phyloP scores from a whole-genome alignment of 2,113 vertebrate genomes.

The Chrysochloris asiatica region DNA sequence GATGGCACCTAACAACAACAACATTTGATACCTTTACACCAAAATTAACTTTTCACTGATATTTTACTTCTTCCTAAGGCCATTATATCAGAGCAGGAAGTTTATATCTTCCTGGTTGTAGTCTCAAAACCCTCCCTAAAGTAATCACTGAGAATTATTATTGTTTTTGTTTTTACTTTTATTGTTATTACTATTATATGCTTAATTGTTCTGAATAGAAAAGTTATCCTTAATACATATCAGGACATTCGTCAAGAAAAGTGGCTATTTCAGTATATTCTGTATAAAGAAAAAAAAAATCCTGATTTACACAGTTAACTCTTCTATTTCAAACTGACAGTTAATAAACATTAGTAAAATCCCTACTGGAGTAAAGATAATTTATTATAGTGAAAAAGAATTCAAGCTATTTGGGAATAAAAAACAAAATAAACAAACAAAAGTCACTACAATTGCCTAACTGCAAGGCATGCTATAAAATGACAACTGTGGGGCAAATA shows the following conservation, averaged over 20 bases:
- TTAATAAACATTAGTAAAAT: neutral
- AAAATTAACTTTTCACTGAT: neutral
- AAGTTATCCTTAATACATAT: neutral
- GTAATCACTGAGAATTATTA: neutral
- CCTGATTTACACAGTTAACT: neutral
- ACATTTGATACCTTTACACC: neutral
- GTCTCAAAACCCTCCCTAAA: neutral
- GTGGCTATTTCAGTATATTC: neutral
- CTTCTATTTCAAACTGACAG: neutral
- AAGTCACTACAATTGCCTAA: neutral
- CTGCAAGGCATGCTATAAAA: slow-evolving; percentile 5
- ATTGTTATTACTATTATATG: neutral
- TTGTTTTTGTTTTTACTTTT: neutral
- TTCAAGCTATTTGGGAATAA: neutral
- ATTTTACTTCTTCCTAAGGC: neutral
- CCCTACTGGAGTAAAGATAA: neutral
- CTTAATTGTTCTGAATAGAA: neutral
- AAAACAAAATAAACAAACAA: neutral
- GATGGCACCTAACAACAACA: neutral
- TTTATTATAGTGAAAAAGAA: neutral
- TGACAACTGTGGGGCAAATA: neutral
- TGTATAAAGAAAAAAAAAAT: neutral
- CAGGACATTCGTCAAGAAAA: neutral
- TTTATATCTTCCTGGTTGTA: neutral
- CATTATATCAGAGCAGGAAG: neutral